These are phyloP conservation scores for Siniperca scherzeri DNA, from an alignment of 2,797 vertebrate genomes.

Conservation along the genomic window DNA sequence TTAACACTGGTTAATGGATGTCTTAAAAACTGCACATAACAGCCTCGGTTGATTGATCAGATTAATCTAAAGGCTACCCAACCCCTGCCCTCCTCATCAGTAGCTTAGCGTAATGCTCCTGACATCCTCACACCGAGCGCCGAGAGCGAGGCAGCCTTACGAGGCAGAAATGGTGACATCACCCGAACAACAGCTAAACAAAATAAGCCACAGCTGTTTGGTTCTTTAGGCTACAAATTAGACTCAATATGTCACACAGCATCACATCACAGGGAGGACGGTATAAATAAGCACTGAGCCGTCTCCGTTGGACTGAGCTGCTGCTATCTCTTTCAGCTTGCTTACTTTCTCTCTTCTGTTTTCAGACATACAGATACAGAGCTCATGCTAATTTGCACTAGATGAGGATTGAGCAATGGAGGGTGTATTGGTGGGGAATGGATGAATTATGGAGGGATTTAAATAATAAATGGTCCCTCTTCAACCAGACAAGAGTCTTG, in stretches of 20 bases:
- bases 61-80: constrained; percentile 69
- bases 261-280: constrained; percentile 89
- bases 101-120: constrained; percentile 79
- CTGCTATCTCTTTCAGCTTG: constrained; percentile 43
- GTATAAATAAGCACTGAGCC: constrained; percentile 66
- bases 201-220: constrained; percentile 95
- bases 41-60: constrained; percentile 59
- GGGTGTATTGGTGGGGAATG: constrained; percentile 64
- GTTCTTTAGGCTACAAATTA: constrained; percentile 93
- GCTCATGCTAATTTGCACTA: constrained; percentile 70
- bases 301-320: constrained; percentile 60
- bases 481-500: constrained; percentile 59
- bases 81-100: constrained; percentile 74
- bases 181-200: constrained; percentile 83
- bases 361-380: constrained; percentile 53
- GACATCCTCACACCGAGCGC: constrained; percentile 86
- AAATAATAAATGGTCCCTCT: constrained; percentile 80
- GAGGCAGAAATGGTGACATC: constrained; percentile 88
- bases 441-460: constrained; percentile 82
- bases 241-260: constrained; percentile 93
- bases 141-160: constrained; percentile 88
- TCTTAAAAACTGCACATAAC: constrained; percentile 56
- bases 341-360: constrained; percentile 49
- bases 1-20: constrained; percentile 60
- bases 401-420: constrained; percentile 45